These are phyloP conservation scores for Eristalis intricaria DNA, from an alignment of 2,888 invertebrate genomes.

Conservation along the genomic window DNA sequence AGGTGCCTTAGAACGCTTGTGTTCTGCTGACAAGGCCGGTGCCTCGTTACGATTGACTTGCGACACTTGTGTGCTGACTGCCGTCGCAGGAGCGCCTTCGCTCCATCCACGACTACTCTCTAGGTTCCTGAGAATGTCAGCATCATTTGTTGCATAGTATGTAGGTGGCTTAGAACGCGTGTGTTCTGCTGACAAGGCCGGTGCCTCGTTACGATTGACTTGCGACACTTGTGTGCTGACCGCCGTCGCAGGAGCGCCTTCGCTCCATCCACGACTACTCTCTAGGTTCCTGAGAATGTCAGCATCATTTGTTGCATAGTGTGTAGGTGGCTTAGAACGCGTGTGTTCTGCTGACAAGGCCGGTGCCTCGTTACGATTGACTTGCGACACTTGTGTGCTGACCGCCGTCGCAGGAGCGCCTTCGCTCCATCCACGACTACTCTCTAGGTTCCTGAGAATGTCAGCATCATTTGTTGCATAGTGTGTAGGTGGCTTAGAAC, in stretches of 20 bases:
- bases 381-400: too few relatives aligned
- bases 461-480: background rate
- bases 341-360: background rate
- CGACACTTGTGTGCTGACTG: too few relatives aligned
- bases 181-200: background rate
- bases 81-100: background rate
- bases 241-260: background rate
- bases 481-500: background rate
- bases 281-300: too few relatives aligned
- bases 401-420: too few relatives aligned
- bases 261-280: constrained; percentile 16
- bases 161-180: background rate
- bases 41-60: too few relatives aligned
- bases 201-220: too few relatives aligned
- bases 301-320: background rate
- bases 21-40: background rate
- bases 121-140: too few relatives aligned
- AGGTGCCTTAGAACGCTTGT: background rate
- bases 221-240: too few relatives aligned
- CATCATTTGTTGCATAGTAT: background rate
- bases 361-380: too few relatives aligned
- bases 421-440: constrained; percentile 14
- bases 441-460: too few relatives aligned
- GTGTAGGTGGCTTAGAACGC: too few relatives aligned
- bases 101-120: too few relatives aligned